Conservation (phyloP, 2,888 invertebrate species). For the Drosophila pseudotalamancana region DNA sequence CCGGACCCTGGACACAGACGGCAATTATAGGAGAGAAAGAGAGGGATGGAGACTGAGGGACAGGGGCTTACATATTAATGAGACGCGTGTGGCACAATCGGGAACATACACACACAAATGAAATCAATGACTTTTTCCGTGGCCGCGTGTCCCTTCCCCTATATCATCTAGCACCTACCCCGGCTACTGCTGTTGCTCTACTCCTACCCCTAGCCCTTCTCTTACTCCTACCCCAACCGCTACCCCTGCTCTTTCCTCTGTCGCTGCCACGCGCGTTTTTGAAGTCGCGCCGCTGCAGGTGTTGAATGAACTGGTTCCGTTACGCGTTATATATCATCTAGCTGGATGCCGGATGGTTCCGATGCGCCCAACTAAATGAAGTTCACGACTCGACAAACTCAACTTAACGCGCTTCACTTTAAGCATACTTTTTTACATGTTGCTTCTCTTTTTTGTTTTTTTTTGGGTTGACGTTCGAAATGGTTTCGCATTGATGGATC, state of each 20-base stretch:
- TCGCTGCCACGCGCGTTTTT: conserved; percentile 61
- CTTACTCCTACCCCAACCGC: not conserved
- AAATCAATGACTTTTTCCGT: conserved; percentile 65
- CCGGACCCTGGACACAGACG: not conserved
- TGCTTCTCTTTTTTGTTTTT: not conserved
- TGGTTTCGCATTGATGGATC: conserved; percentile 44
- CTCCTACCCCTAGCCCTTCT: not conserved
- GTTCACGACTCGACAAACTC: conserved; percentile 20
- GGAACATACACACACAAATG: conserved; percentile 31
- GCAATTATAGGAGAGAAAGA: not conserved
- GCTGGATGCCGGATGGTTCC: conserved; percentile 19
- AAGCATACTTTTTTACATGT: conserved; percentile 48
- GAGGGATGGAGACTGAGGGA: not conserved
- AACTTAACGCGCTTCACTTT: conserved; percentile 22
- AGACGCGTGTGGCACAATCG: conserved; percentile 58
- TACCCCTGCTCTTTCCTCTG: not conserved
- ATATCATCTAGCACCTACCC: conserved; percentile 48
- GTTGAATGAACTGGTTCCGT: conserved; percentile 72
- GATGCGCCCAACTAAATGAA: conserved; percentile 26
- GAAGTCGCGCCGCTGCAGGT: conserved; percentile 68
- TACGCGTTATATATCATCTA: conserved; percentile 66
- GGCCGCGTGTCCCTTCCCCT: conserved; percentile 56
- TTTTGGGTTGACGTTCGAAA: not conserved
- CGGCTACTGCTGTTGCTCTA: conserved; percentile 4
- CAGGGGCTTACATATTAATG: conserved; percentile 59